Evolutionary conservation across 2,113 vertebrate species (phyloP).

Genomic region (Alligator mississippiensis): DNA sequence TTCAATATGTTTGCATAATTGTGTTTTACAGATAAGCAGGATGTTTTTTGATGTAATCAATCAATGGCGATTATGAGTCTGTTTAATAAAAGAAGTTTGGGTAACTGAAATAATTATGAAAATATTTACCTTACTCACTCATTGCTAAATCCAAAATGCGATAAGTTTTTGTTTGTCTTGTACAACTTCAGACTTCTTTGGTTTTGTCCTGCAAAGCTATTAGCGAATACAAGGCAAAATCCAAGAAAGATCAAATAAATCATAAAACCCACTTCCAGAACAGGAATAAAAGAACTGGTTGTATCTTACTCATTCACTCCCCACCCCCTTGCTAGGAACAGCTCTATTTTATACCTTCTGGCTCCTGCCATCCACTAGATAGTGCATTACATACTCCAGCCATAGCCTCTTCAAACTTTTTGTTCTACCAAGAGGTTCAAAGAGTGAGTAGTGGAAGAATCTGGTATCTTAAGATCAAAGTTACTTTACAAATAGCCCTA

Average conservation of each 20-base stretch:
- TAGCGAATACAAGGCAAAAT: background rate
- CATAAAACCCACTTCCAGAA: background rate
- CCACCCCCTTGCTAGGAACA: no score
- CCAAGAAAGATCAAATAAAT: no score
- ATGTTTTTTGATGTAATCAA: no score
- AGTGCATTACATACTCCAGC: background rate
- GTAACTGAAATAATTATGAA: background rate
- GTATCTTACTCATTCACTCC: no score
- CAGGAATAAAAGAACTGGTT: background rate
- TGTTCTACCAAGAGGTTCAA: background rate
- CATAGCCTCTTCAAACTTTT: background rate
- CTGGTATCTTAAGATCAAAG: background rate
- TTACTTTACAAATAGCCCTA: background rate
- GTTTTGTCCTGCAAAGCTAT: background rate
- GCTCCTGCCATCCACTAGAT: background rate
- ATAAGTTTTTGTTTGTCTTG: no score
- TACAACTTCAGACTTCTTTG: background rate
- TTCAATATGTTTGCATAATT: background rate
- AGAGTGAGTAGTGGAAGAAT: background rate
- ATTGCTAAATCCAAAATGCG: background rate
- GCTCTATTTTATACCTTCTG: background rate
- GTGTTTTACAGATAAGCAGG: background rate
- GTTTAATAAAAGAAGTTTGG: no score
- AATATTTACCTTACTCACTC: background rate
- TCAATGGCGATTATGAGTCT: background rate